Base-by-base conservation (phyloP, 1,140 invertebrate species). In the Streblospio benedicti region DNA sequence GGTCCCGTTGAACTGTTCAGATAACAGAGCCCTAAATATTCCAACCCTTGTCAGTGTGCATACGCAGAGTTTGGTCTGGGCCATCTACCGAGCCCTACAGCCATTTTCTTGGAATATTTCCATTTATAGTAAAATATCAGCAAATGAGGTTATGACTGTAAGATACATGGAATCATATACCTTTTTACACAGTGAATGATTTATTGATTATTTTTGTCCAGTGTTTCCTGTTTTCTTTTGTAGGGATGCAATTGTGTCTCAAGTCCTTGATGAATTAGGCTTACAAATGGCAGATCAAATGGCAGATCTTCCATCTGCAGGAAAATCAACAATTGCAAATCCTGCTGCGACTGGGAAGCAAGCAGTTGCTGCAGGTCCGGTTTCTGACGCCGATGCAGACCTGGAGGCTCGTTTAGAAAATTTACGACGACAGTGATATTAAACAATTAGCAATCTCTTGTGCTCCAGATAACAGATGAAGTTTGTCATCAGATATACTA, bases 191-290 rank as follows among this genome's bases (percentile, higher is more conserved):
- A n/a, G n/a, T n/a, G n/a, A n/a, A n/a, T n/a, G n/a, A n/a, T n/a
- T 27, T 38, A 28, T 30, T 6, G 54, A 44, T 12, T 55, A 25
- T 54, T 73, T 63, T 77, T 80, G 69, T 6, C 16, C 14, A 14
- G 18, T 35, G 9, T 33, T 5, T 55, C 16, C 54, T 51, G 60
- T 43, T 44, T 30, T 55, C 47, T 44, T 51, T 69, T 69, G 51
- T 60, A 77, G 74, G 63, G 73, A 78, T 66, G 71, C 73, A 50
- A 65, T 78, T 54, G 74, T 79, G n/a, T 83, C 86, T 5, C 91
- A 97, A 83, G 93, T 97, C 27, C 79, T 99, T 60, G 96, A 99
- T 76, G 96, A 99, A 80, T 78, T 99, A 59, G 96, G 96, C 52
- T 82, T 99, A 50, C 92, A 98, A 79, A 81, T 99, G 60, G 70